phyloP scores from a whole-genome alignment of 2,113 vertebrate species.

The Bubo scandiacus region DNA sequence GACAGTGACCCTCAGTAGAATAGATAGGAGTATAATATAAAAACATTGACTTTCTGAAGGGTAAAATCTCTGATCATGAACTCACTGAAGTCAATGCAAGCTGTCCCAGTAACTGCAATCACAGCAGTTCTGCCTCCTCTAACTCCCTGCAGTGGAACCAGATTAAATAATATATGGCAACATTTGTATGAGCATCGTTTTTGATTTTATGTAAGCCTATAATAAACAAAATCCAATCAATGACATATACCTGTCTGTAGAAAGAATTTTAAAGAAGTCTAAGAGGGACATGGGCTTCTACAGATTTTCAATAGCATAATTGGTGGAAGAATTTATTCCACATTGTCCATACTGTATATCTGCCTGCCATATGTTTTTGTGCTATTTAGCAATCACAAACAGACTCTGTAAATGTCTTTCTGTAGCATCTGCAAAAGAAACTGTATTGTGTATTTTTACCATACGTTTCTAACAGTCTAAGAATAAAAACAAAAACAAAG shows the following conservation, averaged over 20 bases:
- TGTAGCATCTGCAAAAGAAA: not conserved
- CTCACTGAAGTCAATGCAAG: not conserved
- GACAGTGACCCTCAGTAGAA: not conserved
- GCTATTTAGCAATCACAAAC: not conserved
- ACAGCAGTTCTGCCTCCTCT: not conserved
- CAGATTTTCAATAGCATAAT: not conserved
- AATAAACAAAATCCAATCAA: not conserved
- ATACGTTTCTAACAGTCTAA: not conserved
- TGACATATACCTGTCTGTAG: not conserved
- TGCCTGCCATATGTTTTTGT: not conserved
- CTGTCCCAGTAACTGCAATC: conserved; percentile 18
- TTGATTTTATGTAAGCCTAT: not conserved
- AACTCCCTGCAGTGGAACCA: not conserved
- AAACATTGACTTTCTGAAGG: conserved; percentile 25
- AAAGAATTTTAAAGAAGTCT: not conserved
- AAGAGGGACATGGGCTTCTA: not conserved
- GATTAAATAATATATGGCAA: not conserved
- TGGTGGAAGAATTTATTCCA: not conserved
- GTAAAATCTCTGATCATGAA: not conserved
- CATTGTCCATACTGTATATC: not conserved
- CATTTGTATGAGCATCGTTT: not conserved
- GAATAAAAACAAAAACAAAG: not conserved
- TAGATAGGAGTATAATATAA: not conserved
- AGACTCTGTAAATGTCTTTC: not conserved
- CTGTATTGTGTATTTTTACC: not conserved